Evolutionary conservation across 2,113 vertebrate genomes (phyloP).

Genomic region (Gadus chalcogrammus): DNA sequence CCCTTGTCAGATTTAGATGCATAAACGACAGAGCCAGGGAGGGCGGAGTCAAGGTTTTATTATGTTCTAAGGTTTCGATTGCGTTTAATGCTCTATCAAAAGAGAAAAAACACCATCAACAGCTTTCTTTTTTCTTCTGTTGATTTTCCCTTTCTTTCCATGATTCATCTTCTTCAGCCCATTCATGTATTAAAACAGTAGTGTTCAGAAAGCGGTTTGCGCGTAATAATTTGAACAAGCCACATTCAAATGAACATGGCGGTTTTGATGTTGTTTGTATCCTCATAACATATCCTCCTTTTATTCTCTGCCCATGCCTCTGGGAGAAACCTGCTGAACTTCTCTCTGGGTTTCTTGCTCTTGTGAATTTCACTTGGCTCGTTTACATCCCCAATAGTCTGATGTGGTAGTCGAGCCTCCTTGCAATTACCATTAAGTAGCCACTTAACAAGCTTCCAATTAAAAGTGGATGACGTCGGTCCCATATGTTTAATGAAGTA

Average conservation of each 20-base stretch:
- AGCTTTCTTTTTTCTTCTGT: conserved; percentile 39
- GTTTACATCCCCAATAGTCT: conserved; percentile 52
- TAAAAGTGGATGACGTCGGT: conserved; percentile 37
- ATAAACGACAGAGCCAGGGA: conserved; percentile 68
- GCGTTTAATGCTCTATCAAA: conserved; percentile 56
- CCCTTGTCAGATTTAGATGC: conserved; percentile 56
- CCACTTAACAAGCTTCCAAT: conserved; percentile 38
- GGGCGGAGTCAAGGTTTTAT: conserved; percentile 65
- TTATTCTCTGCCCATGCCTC: conserved; percentile 44
- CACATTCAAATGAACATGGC: conserved; percentile 46
- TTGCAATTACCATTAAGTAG: conserved; percentile 65
- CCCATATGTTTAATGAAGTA: conserved; percentile 35
- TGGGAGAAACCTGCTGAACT: conserved; percentile 11
- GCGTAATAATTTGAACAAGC: too few relatives aligned
- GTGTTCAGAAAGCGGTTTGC: too few relatives aligned
- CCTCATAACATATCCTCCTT: conserved; percentile 32
- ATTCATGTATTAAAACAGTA: too few relatives aligned
- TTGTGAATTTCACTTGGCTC: conserved; percentile 54
- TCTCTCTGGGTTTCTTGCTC: not conserved
- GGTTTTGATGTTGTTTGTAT: conserved; percentile 58
- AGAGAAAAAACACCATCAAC: conserved; percentile 50
- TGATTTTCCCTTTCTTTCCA: conserved; percentile 20
- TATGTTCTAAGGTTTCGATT: conserved; percentile 56
- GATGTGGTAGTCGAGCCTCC: conserved; percentile 62
- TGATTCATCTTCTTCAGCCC: conserved; percentile 28